Evolutionary conservation across 2,888 invertebrate genomes (phyloP).

Genomic region (Baccha elongata): DNA sequence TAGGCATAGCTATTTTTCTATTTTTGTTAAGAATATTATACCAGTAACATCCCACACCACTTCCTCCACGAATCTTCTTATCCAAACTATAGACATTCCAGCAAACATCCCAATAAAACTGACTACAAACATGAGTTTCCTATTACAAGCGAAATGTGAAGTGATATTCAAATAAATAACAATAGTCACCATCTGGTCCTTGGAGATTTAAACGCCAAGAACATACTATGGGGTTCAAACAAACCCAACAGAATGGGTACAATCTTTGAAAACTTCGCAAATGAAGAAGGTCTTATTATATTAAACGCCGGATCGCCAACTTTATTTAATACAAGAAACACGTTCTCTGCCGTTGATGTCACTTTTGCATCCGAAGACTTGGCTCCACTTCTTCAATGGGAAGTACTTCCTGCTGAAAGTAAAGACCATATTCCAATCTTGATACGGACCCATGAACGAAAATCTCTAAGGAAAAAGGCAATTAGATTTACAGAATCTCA

Average conservation of each 20-base stretch:
- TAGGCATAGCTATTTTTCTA: neutral
- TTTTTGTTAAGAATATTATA: neutral
- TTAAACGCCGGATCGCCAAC: too few species aligned
- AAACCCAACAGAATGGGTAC: neutral
- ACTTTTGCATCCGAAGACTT: too few species aligned
- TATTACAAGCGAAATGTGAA: too few species aligned
- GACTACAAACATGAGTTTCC: too few species aligned
- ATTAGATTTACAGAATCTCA: too few species aligned
- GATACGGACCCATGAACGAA: neutral
- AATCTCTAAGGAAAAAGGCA: neutral
- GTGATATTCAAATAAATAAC: conserved; percentile 9
- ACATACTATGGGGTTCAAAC: neutral
- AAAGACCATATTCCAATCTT: neutral
- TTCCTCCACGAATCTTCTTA: neutral
- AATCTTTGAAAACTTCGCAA: too few species aligned
- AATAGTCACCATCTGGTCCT: neutral
- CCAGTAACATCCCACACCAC: neutral
- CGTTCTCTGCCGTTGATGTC: too few species aligned
- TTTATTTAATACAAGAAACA: neutral
- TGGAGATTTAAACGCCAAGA: neutral
- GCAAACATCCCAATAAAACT: neutral
- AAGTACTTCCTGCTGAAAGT: neutral
- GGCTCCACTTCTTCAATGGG: neutral
- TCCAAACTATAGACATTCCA: neutral
- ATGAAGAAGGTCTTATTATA: too few species aligned